These are phyloP conservation scores for Pycnonotus jocosus DNA, from an alignment of 2,113 vertebrate species.

Conservation along the genomic window DNA sequence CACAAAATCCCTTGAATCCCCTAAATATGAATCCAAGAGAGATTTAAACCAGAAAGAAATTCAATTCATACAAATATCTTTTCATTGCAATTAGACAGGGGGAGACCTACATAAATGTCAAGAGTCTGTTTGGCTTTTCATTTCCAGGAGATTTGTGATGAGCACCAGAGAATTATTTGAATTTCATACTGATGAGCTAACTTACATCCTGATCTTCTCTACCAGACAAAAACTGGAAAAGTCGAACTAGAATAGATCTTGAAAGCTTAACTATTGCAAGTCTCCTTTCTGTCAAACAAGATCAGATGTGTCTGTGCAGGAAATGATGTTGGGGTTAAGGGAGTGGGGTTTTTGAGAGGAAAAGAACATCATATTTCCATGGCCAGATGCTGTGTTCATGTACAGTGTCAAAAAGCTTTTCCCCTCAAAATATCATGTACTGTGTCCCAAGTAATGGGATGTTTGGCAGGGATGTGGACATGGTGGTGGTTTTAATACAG, in stretches of 20 bases:
- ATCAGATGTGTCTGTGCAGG: not conserved
- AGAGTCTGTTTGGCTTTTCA: not conserved
- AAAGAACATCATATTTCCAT: not conserved
- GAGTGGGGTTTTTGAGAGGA: not conserved
- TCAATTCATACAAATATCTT: not conserved
- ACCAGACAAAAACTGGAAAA: not conserved
- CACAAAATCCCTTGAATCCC: not conserved
- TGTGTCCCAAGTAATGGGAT: not conserved
- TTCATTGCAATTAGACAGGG: not conserved
- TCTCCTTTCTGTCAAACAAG: not conserved
- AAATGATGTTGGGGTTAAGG: not conserved
- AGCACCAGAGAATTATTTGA: not conserved
- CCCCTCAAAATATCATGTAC: not conserved
- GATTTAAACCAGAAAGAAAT: not conserved
- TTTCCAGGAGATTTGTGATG: not conserved
- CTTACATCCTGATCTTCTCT: not conserved
- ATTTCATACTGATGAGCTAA: not conserved
- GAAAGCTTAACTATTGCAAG: not conserved
- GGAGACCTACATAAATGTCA: not conserved
- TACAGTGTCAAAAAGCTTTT: not conserved
- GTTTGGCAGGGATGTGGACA: not conserved
- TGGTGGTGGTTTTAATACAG: rapidly evolving
- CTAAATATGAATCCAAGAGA: not conserved
- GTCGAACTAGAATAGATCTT: not conserved
- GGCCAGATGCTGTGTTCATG: not conserved